Conservation (phyloP, 2,888 invertebrate species). For the Epinotia demarniana region DNA sequence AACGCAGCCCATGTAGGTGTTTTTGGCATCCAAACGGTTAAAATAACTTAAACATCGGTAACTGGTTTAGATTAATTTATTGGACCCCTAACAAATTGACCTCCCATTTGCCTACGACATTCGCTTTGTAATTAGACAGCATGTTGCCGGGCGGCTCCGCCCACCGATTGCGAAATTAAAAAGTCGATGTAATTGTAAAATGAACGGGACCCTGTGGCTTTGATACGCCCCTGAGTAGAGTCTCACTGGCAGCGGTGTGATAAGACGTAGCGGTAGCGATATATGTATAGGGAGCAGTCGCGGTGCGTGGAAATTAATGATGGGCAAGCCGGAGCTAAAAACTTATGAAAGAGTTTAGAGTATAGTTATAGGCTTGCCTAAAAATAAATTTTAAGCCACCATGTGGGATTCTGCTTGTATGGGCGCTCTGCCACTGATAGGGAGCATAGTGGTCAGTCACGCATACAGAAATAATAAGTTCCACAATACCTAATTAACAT, state of each 20-base stretch:
- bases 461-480: too few relatives aligned
- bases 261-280: slow-evolving; percentile 29
- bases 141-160: slow-evolving; percentile 68
- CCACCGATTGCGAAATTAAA: slow-evolving; percentile 71
- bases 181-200: slow-evolving; percentile 63
- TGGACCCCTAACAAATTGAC: slow-evolving; percentile 31
- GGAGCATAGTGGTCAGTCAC: too few relatives aligned
- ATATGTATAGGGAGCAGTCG: neutral
- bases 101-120: slow-evolving; percentile 44
- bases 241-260: slow-evolving; percentile 50
- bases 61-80: slow-evolving; percentile 12
- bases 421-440: too few relatives aligned
- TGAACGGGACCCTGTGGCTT: slow-evolving; percentile 55
- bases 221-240: slow-evolving; percentile 47
- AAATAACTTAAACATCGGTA: neutral
- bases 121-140: slow-evolving; percentile 70
- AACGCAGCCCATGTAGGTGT: too few relatives aligned
- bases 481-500: too few relatives aligned
- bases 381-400: too few relatives aligned
- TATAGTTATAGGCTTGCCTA: too few relatives aligned
- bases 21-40: too few relatives aligned
- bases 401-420: too few relatives aligned
- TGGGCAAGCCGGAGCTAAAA: too few relatives aligned
- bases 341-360: too few relatives aligned
- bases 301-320: too few relatives aligned